A percentile compares a stretch with the other conserved stretches of the same genome.
These are phyloP conservation scores for Thalassarche chlororhynchos DNA, from an alignment of 2,113 vertebrate species.

Conservation along the genomic window DNA sequence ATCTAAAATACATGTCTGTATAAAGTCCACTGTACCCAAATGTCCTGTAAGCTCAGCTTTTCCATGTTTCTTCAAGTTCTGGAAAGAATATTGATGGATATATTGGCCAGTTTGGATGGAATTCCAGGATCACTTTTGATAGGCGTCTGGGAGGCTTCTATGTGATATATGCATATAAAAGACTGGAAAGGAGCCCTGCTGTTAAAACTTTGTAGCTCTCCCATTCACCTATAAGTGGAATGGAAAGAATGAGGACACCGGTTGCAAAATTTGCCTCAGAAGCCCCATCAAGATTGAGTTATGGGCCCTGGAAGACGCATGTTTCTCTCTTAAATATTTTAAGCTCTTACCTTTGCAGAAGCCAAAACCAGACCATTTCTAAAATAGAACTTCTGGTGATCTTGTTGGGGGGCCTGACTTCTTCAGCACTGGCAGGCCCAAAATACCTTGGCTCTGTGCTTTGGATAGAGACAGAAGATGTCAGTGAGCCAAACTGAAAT, in stretches of 20 bases:
- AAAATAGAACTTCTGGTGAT: constrained; percentile 6
- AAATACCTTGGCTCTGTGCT: neutral
- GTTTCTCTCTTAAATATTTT: neutral
- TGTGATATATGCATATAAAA: neutral
- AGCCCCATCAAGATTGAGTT: neutral
- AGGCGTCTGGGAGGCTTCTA: neutral
- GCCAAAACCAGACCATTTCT: neutral
- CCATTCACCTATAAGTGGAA: neutral
- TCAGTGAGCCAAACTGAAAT: neutral
- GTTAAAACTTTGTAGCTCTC: neutral
- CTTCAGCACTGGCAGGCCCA: neutral
- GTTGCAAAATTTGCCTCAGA: neutral
- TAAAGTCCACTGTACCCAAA: neutral
- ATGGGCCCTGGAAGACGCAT: neutral
- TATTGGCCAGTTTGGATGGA: neutral
- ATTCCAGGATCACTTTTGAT: neutral
- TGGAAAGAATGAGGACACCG: constrained; percentile 4
- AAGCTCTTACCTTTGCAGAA: constrained; percentile 19
- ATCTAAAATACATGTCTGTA: neutral
- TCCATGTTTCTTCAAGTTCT: neutral
- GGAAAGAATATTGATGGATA: neutral
- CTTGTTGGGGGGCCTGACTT: neutral
- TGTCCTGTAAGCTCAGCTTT: neutral
- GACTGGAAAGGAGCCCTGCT: neutral
- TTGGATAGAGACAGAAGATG: neutral